Conservation (phyloP, 2,113 vertebrate genomes). For the Falco punctatus region DNA sequence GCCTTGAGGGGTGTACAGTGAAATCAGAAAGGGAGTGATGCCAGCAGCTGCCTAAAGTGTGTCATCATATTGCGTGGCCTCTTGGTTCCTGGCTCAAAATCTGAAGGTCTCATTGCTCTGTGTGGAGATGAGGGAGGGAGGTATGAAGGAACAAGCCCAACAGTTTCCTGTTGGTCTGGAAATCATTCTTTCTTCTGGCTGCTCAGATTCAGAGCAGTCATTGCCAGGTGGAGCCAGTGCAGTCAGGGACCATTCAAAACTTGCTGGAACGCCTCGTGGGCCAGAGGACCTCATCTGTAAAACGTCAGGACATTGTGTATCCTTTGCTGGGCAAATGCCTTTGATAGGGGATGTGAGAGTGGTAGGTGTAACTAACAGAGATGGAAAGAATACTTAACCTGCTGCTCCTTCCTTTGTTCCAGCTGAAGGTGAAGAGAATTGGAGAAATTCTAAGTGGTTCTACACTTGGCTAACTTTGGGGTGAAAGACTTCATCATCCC, state of each 20-base stretch:
- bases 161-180: background rate
- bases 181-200: background rate
- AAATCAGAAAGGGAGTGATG: background rate
- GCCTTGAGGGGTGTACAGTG: background rate
- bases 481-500: background rate
- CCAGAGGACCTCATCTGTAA: background rate
- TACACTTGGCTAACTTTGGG: background rate
- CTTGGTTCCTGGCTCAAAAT: background rate
- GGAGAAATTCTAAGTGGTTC: background rate
- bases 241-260: slow-evolving; percentile 35
- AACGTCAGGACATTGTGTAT: slow-evolving; percentile 75
- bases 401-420: background rate
- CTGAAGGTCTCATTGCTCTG: background rate
- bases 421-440: background rate
- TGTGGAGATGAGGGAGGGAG: background rate
- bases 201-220: slow-evolving; percentile 69
- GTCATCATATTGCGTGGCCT: background rate
- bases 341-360: background rate
- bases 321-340: slow-evolving; percentile 56
- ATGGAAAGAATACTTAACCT: background rate
- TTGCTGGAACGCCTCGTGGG: slow-evolving; percentile 62
- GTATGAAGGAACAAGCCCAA: background rate
- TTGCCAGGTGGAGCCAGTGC: slow-evolving; percentile 35
- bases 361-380: background rate
- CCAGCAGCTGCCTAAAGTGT: background rate